These are phyloP conservation scores for Triplophysa siluroides DNA, from an alignment of 2,113 vertebrate genomes.

Conservation along the genomic window DNA sequence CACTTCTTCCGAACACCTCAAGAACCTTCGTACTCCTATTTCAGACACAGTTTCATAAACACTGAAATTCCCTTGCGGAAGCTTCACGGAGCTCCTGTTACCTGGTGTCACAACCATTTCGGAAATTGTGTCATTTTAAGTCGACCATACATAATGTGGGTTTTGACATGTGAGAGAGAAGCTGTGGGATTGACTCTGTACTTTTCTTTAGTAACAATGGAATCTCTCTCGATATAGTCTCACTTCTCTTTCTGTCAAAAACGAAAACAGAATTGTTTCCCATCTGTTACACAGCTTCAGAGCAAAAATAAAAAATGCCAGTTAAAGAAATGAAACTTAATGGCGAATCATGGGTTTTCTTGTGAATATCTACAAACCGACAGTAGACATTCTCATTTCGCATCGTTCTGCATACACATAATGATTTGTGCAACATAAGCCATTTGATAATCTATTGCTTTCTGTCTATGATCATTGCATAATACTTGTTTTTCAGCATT, in stretches of 20 bases:
- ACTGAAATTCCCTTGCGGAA: background rate
- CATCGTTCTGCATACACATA: background rate
- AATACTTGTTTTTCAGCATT: conserved; percentile 71
- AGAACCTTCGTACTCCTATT: background rate
- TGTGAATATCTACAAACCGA: background rate
- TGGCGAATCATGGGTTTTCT: background rate
- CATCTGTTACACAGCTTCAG: background rate
- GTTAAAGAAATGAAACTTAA: conserved; percentile 45
- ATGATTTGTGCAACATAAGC: no score
- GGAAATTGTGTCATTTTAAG: conserved; percentile 8
- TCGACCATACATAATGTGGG: background rate
- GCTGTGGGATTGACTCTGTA: background rate
- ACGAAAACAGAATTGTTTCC: conserved; percentile 55
- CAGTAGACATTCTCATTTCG: background rate
- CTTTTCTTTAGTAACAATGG: conserved; percentile 5
- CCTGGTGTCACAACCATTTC: conserved; percentile 14
- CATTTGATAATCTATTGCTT: background rate
- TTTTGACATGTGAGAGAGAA: conserved; percentile 10
- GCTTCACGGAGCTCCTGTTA: background rate
- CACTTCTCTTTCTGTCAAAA: conserved; percentile 64
- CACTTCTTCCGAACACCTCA: no score
- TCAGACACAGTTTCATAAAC: background rate
- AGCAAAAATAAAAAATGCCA: background rate
- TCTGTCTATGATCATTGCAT: background rate
- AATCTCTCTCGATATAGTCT: conserved; percentile 6